Base-by-base conservation (phyloP, 1,140 invertebrate genomes). In the Neomicropteryx cornuta region DNA sequence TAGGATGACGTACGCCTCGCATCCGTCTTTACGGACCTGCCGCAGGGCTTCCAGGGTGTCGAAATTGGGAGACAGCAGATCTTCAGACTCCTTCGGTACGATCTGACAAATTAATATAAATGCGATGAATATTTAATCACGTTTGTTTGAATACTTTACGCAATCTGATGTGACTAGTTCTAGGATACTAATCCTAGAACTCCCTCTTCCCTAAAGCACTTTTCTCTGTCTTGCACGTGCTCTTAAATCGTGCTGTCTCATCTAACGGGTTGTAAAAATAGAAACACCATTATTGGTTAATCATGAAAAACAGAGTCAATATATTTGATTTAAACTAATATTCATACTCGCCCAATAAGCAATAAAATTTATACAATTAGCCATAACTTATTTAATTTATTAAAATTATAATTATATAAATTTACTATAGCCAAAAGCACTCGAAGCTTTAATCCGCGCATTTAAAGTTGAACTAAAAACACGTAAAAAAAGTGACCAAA, bases 1-100 rank as follows among this genome's bases (percentile, higher is more conserved):
- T 11, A 86, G 63, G 44, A 87, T 75, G 29, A 87, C 51, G 48
- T 85, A 82, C 6, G 72, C 56, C 48, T 79, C 72, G 50, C 85
- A 89, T 13, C 77, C 75, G 14, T 74, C 66, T 44, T 62, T 64
- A 46, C 72, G 72, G 5, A 77, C 72, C 33, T 71, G 58, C 8
- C 53, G 47, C 20, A 87, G 52, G 3, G 75, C 64, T 35, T 60
- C 57, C 32, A 73, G 41, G 1, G 76, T 70, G 35, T 61, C 52
- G 38, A 56, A 66, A 33, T 71, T 70, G 1, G 81, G 80, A 1
- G 71, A 67, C 4, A 70, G 47, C 4, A 86, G 60, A 56, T 82
- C 72, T 50, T 85, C 81, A 18, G 63, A 69, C 21, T 81, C 78
- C 28, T 70, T 61, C 2, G 82, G 62, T 8, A 65, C 56, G 8